These are phyloP conservation scores for Crocidura indochinensis DNA, from an alignment of 2,797 vertebrate genomes.

Conservation along the genomic window DNA sequence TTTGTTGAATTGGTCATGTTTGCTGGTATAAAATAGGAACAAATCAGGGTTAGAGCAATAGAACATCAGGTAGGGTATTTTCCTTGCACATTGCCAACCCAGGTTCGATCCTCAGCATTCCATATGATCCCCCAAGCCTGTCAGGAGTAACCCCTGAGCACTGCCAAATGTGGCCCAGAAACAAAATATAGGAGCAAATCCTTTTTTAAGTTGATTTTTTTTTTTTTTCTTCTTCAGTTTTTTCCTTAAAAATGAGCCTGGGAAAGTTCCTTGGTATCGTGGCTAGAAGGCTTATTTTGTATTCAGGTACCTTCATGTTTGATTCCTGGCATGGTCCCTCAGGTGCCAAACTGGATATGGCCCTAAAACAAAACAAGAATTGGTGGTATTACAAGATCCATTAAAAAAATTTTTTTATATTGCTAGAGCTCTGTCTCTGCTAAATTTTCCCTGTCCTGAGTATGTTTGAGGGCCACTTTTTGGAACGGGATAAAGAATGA, in stretches of 20 bases:
- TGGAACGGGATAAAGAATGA: slow-evolving; percentile 24
- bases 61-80: too few relatives aligned
- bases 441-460: slow-evolving; percentile 16
- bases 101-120: too few relatives aligned
- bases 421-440: not conserved
- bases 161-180: too few relatives aligned
- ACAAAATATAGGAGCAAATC: slow-evolving; percentile 5
- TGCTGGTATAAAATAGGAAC: slow-evolving; percentile 62
- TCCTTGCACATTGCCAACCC: too few relatives aligned
- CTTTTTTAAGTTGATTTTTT: not conserved
- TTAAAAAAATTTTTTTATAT: slow-evolving; percentile 2
- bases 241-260: not conserved
- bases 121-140: too few relatives aligned
- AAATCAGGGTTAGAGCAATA: not conserved
- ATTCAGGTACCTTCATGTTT: too few relatives aligned
- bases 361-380: slow-evolving; percentile 21
- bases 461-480: slow-evolving; percentile 25
- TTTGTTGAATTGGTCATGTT: slow-evolving; percentile 71
- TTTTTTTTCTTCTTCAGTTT: not conserved
- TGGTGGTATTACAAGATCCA: not conserved
- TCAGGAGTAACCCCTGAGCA: too few relatives aligned
- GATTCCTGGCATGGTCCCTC: too few relatives aligned
- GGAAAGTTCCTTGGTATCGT: too few relatives aligned
- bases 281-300: too few relatives aligned
- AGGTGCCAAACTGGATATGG: too few relatives aligned